Percentiles rank a stretch among this genome's conserved stretches.
phyloP scores from a whole-genome alignment of 2,113 vertebrate species.

The Notothenia coriiceps region DNA sequence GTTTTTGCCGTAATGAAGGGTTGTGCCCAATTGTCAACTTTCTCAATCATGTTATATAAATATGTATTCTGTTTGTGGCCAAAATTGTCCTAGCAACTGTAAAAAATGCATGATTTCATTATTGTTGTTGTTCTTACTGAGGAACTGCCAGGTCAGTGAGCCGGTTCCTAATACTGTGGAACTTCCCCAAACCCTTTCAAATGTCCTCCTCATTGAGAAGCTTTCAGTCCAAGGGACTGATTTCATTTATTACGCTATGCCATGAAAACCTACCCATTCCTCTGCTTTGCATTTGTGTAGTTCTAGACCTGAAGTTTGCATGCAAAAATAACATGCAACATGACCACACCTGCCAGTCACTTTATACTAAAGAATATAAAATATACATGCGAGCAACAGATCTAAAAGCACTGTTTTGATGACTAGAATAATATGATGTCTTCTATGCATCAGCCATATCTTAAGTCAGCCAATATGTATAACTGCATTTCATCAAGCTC shows the following conservation, averaged over 20 bases:
- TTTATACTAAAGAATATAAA: background rate
- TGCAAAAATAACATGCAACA: background rate
- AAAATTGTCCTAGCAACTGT: background rate
- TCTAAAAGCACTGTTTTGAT: background rate
- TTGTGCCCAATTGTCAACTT: conserved; percentile 3
- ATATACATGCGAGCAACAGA: background rate
- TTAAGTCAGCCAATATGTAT: no score
- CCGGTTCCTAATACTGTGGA: background rate
- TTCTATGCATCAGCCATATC: no score
- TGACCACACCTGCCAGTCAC: background rate
- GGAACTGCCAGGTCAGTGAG: background rate
- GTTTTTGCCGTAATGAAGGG: background rate
- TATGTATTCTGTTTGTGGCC: background rate
- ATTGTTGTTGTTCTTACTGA: background rate
- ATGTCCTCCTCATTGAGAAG: background rate
- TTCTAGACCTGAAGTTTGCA: background rate
- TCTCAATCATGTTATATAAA: background rate
- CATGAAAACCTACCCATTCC: background rate
- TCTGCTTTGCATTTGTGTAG: background rate
- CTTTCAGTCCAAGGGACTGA: background rate
- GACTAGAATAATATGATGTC: no score
- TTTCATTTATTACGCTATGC: background rate
- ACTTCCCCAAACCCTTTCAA: background rate
- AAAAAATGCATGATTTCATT: background rate
- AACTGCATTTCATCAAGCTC: no score